phyloP scores from a whole-genome alignment of 2,113 vertebrate species.

The Sebastes schlegelii region DNA sequence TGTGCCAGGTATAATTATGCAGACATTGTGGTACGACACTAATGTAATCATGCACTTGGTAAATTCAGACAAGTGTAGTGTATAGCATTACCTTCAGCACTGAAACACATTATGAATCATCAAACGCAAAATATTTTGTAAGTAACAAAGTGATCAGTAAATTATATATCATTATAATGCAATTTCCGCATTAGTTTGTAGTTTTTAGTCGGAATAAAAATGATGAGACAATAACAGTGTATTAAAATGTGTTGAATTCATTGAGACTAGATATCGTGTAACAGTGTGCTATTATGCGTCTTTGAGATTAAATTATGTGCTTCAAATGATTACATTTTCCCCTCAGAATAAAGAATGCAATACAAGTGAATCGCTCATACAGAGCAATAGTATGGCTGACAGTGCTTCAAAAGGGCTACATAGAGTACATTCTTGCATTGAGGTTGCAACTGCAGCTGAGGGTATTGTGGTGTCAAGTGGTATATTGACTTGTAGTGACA shows the following conservation, averaged over 20 bases:
- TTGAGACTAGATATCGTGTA: not conserved
- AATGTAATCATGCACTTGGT: not conserved
- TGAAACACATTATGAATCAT: not conserved
- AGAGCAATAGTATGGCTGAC: not conserved
- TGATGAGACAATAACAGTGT: not conserved
- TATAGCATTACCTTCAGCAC: not conserved
- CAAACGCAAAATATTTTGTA: not conserved
- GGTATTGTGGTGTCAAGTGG: not conserved
- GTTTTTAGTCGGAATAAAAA: not conserved
- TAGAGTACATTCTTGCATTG: not conserved
- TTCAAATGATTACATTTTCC: not conserved
- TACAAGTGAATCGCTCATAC: not conserved
- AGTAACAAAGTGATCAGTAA: not conserved
- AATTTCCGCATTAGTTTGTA: not conserved
- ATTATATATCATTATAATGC: not conserved
- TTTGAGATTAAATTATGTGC: not conserved
- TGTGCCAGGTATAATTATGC: not conserved
- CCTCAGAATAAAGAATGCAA: not conserved
- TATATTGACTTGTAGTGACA: slow-evolving; percentile 17
- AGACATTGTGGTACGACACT: not conserved
- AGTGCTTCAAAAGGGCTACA: not conserved
- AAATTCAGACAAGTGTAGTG: not conserved
- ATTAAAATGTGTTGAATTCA: not conserved
- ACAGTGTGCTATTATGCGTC: not conserved
- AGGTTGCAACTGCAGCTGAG: not conserved